Base-by-base conservation (phyloP, 1,140 invertebrate genomes). In the Drosophila novamexicana region DNA sequence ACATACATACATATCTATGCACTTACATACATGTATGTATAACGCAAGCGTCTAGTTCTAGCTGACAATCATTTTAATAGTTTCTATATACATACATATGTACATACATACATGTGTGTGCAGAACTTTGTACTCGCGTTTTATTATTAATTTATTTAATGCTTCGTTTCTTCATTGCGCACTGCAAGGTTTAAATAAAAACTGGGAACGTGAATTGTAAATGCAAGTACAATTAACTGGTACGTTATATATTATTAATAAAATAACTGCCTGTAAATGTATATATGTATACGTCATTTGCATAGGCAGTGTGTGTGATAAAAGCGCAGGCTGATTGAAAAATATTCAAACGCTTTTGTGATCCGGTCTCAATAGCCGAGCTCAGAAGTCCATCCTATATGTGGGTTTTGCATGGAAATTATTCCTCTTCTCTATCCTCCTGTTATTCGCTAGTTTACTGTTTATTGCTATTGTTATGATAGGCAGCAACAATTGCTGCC, bases 61-160 rank as follows among this genome's bases (percentile, higher is more conserved):
- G 57, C 61, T 59, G 47, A 80, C 64, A 69, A 40, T 49, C 65
- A 74, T 40, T 74, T 70, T 54, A 75, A 82, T 83, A 82, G 75
- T 82, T 47, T 65, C 37, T 56, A 77, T 57, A 50, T 16, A 57
- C 18, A 34, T 9, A 57, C 36, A 57, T 57, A 57, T 3, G 14
- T 57, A 57, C 36, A 57, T 57, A 40, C 16, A 40, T 57, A 57
- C 36, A 29, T 39, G 18, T 53, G 14, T 34, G 40, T 50, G 39
- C 37, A 77, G 75, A 77, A 78, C 75, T 81, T 81, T 82, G 70
- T 71, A 78, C 79, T 79, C 47, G 34, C 6, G 10, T 58, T 12
- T 54, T 59, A 39, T 32, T 67, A n/a, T 18, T 65, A 57, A 66
- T 66, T 65, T 72, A 65, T 42, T 61, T 72, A 18, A 59, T 72